Conservation (phyloP, 2,797 vertebrate species). For the Microtus obscurus region DNA sequence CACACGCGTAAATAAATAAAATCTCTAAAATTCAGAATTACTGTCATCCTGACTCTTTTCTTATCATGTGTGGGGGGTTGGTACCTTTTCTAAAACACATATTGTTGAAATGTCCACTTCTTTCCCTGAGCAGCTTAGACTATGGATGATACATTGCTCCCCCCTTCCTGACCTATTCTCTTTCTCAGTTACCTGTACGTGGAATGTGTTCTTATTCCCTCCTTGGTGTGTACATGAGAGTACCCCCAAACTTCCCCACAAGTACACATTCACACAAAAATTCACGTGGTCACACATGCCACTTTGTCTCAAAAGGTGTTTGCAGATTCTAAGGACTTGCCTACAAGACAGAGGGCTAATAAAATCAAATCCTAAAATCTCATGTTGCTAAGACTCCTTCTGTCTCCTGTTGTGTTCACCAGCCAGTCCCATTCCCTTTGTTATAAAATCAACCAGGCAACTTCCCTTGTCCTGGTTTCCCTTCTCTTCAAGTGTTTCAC, state of each 20-base stretch:
- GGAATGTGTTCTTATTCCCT: background rate
- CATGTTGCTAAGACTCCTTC: background rate
- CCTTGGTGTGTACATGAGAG: background rate
- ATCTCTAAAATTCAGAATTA: background rate
- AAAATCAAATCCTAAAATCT: background rate
- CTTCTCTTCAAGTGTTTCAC: background rate
- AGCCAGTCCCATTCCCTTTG: background rate
- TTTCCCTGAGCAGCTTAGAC: background rate
- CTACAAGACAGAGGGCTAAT: background rate
- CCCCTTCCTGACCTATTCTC: background rate
- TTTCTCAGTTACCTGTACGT: background rate
- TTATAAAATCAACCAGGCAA: background rate
- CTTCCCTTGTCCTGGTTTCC: background rate
- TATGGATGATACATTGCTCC: background rate
- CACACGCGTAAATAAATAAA: background rate
- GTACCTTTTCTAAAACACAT: background rate
- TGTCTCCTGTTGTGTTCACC: background rate
- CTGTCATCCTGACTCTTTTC: background rate
- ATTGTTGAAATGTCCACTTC: background rate
- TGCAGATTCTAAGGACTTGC: background rate
- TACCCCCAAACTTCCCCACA: background rate
- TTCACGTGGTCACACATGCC: background rate
- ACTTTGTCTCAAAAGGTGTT: slow-evolving; percentile 16
- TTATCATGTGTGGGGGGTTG: background rate
- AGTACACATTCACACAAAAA: background rate